phyloP scores from a whole-genome alignment of 1,140 invertebrate genomes.

The Drosophila punjabiensis region DNA sequence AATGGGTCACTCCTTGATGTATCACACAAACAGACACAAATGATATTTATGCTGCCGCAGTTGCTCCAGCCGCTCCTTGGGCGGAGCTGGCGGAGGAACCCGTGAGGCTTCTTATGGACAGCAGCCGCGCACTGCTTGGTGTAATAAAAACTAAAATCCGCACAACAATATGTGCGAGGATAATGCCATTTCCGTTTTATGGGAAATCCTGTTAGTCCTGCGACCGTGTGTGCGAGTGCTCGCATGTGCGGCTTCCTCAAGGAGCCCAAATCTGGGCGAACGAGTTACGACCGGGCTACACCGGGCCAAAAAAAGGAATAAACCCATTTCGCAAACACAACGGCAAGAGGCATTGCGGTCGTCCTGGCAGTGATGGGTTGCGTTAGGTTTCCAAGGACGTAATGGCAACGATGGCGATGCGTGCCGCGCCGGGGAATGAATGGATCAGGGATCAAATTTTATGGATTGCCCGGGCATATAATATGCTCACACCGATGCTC shows the following conservation, averaged over 20 bases:
- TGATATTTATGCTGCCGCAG: constrained; percentile 72
- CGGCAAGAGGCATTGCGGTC: constrained; percentile 47
- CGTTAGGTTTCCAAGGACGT: constrained; percentile 29
- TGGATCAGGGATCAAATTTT: constrained; percentile 55
- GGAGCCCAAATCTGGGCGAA: constrained; percentile 52
- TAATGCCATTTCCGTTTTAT: constrained; percentile 84
- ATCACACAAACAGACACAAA: constrained; percentile 79
- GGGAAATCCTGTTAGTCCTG: constrained; percentile 78
- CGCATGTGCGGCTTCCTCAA: constrained; percentile 67
- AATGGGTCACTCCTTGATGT: constrained; percentile 66
- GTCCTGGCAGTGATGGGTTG: constrained; percentile 48
- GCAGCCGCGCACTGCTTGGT: constrained; percentile 65
- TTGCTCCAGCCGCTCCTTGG: constrained; percentile 15
- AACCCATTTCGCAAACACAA: constrained; percentile 15
- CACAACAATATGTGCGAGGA: constrained; percentile 84
- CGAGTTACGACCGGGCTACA: constrained; percentile 57
- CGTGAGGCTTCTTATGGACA: constrained; percentile 69
- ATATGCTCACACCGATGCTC: constrained; percentile 26
- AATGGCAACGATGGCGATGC: constrained; percentile 19
- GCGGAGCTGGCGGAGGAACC: constrained; percentile 9
- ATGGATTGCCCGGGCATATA: constrained; percentile 37
- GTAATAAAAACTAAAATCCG: constrained; percentile 84
- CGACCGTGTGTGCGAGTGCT: constrained; percentile 33
- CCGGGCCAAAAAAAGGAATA: constrained; percentile 44
- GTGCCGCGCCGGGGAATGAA: constrained; percentile 33